These are phyloP conservation scores for Odontamblyopus rebecca DNA, from an alignment of 2,797 vertebrate genomes.

Conservation along the genomic window DNA sequence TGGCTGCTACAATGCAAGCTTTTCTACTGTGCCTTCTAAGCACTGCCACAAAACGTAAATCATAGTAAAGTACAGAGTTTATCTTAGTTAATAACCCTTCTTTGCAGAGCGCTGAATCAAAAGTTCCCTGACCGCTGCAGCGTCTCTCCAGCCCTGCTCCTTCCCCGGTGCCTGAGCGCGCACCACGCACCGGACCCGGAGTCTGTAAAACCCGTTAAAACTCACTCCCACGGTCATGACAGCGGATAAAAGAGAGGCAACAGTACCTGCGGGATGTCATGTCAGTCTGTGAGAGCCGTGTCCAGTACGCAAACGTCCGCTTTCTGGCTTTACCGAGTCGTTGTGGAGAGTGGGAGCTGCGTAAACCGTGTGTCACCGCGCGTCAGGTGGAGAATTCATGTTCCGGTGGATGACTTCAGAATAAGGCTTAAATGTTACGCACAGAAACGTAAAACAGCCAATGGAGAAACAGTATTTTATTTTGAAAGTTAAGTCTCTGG, in stretches of 20 bases:
- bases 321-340: slow-evolving; percentile 35
- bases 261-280: slow-evolving; percentile 88
- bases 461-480: not conserved
- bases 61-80: not conserved
- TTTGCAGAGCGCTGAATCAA: slow-evolving; percentile 4
- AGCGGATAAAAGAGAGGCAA: not conserved
- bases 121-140: slow-evolving; percentile 50
- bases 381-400: not conserved
- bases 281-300: slow-evolving; percentile 68
- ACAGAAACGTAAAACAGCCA: not conserved
- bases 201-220: not conserved
- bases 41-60: not conserved
- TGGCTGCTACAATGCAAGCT: not conserved
- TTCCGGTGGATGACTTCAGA: slow-evolving; percentile 61
- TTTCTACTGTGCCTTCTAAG: not conserved
- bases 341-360: slow-evolving; percentile 30
- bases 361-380: not conserved
- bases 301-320: slow-evolving; percentile 56
- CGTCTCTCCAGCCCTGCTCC: slow-evolving; percentile 2
- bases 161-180: slow-evolving; percentile 9
- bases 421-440: slow-evolving; percentile 22
- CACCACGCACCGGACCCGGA: not conserved
- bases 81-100: not conserved
- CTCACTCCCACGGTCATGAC: not conserved
- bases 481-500: slow-evolving; percentile 18